Conservation (phyloP, 2,113 vertebrate species). For the Solea solea region DNA sequence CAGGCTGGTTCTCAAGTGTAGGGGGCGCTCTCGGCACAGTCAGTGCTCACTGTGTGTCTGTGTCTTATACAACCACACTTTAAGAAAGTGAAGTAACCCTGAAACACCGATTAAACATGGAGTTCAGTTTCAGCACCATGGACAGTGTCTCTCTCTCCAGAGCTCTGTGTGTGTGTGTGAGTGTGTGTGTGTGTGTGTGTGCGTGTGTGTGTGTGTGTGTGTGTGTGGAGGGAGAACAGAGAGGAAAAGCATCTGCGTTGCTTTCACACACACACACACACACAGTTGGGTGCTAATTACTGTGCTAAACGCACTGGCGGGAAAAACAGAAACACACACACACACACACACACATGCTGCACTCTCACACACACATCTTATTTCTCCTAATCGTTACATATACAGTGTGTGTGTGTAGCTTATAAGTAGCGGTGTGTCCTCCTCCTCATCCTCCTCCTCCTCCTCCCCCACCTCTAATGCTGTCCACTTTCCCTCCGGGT, state of each 20-base stretch:
- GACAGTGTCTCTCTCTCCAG: slow-evolving; percentile 6
- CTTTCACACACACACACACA: slow-evolving; percentile 22
- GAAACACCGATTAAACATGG: too few species aligned
- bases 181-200: neutral
- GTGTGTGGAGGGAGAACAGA: slow-evolving; percentile 65
- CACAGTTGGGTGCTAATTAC: slow-evolving; percentile 64
- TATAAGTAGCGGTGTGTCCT: slow-evolving; percentile 1
- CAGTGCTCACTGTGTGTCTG: too few species aligned
- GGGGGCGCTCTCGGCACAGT: neutral
- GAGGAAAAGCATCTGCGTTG: slow-evolving; percentile 67
- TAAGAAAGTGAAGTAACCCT: too few species aligned
- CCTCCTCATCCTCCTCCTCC: slow-evolving; percentile 1
- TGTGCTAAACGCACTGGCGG: slow-evolving; percentile 47
- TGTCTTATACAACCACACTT: too few species aligned
- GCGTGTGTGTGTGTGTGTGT: neutral
- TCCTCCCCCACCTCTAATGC: slow-evolving; percentile 47
- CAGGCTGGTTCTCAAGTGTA: neutral
- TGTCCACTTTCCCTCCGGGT: slow-evolving; percentile 59
- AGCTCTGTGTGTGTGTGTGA: neutral
- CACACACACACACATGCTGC: neutral
- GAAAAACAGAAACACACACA: slow-evolving; percentile 5
- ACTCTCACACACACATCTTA: neutral
- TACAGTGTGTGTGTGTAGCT: neutral
- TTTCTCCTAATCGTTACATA: too few species aligned
- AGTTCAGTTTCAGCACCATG: slow-evolving; percentile 15